A percentile compares a stretch with the other conserved stretches of the same genome.
These are phyloP conservation scores for Prosopocoilus inquinatus DNA, from an alignment of 2,888 invertebrate species.

Conservation along the genomic window DNA sequence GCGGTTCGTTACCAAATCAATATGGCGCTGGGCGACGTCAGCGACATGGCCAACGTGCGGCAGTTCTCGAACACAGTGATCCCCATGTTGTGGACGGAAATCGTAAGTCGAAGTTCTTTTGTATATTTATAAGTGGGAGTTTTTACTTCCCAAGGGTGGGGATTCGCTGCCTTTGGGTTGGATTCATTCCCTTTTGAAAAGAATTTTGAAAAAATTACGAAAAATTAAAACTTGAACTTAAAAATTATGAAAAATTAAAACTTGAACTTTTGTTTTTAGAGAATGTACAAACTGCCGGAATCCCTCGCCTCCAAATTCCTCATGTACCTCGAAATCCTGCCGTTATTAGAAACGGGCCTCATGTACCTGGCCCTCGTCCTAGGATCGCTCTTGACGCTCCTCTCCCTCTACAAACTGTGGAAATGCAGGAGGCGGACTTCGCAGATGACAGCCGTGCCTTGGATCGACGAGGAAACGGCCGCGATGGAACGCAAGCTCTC, in stretches of 20 bases:
- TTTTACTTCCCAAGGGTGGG: too few relatives aligned
- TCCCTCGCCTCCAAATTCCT: slow-evolving; percentile 63
- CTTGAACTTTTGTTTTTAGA: slow-evolving; percentile 56
- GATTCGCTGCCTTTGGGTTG: too few relatives aligned
- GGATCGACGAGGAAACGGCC: slow-evolving; percentile 42
- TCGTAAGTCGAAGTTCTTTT: slow-evolving; percentile 62
- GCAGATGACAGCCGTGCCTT: slow-evolving; percentile 24
- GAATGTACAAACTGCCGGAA: slow-evolving; percentile 66
- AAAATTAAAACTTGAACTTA: too few relatives aligned
- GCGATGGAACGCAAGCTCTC: slow-evolving; percentile 40
- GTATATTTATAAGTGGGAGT: too few relatives aligned
- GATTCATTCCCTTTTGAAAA: too few relatives aligned
- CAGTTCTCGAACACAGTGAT: slow-evolving; percentile 70
- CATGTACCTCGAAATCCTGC: slow-evolving; percentile 71
- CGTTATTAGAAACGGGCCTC: slow-evolving; percentile 58
- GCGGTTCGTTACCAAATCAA: slow-evolving; percentile 85
- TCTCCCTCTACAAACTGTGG: slow-evolving; percentile 46
- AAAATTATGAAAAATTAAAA: too few relatives aligned
- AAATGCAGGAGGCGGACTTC: not conserved
- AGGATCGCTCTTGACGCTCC: slow-evolving; percentile 54
- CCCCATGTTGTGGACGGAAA: slow-evolving; percentile 87
- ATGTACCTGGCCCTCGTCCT: slow-evolving; percentile 57
- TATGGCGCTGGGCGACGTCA: slow-evolving; percentile 73
- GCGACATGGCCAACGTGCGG: slow-evolving; percentile 62
- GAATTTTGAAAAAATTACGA: too few relatives aligned